Evolutionary conservation across 2,888 invertebrate genomes (phyloP).

Genomic region (Parnassius apollo): DNA sequence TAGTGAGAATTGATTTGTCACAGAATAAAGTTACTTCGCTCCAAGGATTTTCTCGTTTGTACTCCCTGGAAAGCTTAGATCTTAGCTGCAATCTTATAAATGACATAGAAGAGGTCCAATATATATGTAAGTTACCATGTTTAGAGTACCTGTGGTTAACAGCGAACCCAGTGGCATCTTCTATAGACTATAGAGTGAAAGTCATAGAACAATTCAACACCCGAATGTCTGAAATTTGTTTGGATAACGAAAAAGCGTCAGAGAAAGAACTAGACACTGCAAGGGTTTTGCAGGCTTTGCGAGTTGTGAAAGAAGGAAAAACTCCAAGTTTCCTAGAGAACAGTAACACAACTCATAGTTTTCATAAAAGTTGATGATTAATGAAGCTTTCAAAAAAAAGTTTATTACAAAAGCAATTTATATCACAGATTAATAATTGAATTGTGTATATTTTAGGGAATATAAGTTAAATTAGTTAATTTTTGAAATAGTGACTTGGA

Average conservation of each 20-base stretch:
- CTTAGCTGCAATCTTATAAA: slow-evolving; percentile 92
- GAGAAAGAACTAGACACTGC: slow-evolving; percentile 96
- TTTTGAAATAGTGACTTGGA: too few relatives aligned
- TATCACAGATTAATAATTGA: too few relatives aligned
- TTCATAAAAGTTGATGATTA: slow-evolving; percentile 69
- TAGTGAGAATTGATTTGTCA: slow-evolving; percentile 91
- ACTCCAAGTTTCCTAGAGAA: slow-evolving; percentile 79
- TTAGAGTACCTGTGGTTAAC: slow-evolving; percentile 92
- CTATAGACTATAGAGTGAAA: slow-evolving; percentile 94
- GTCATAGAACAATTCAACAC: slow-evolving; percentile 93
- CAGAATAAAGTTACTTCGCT: slow-evolving; percentile 90
- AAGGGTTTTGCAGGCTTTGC: slow-evolving; percentile 92
- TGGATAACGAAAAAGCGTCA: slow-evolving; percentile 93
- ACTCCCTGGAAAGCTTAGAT: slow-evolving; percentile 92
- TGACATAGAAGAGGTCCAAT: slow-evolving; percentile 89
- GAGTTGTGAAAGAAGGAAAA: slow-evolving; percentile 87
- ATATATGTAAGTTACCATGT: slow-evolving; percentile 91
- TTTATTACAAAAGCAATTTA: too few relatives aligned
- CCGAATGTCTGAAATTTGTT: slow-evolving; percentile 89
- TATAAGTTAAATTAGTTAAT: too few relatives aligned
- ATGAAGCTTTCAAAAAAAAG: background rate
- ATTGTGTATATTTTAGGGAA: too few relatives aligned
- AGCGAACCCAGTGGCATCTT: slow-evolving; percentile 93
- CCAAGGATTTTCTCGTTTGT: slow-evolving; percentile 89
- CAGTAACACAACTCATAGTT: slow-evolving; percentile 71